Base-by-base conservation (phyloP, 2,888 invertebrate genomes). In the Habrosyne pyritoides region DNA sequence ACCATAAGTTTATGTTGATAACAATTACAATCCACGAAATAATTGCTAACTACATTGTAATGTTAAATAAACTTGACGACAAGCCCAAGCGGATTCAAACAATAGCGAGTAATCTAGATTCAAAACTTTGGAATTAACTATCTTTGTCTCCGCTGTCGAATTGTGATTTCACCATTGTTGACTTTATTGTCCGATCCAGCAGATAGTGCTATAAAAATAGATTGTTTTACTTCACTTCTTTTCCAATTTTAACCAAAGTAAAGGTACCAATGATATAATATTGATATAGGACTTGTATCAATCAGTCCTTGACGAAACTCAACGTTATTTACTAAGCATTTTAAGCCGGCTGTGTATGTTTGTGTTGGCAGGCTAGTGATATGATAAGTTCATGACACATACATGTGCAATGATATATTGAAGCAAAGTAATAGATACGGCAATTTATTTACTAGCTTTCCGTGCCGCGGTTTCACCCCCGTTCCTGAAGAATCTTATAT, bases 311-410 rank as follows among this genome's bases (percentile, higher is more conserved):
- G 71, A 67, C 64, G 60, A 56, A 66, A 58, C 63, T 66, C 66
- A 55, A 65, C 65, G 60, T 42, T 77, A 72, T 77, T 79, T 75
- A 74, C 70, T 67, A 56, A 72, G 65, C 59, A 68, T 68, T 74
- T 73, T 58, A 67, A 74, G 68, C 67, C 63, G 61, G 61, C 63
- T 63, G 69, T 63, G 57, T 61, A 71, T 79, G 67, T 79, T 79
- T 78, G 75, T 76, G 73, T 79, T 74, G 73, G 79, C 75, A 69
- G 73, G 66, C 68, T 50, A 75, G 61, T 66, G 78, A 77, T 78
- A 74, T 75, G 79, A 79, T 79, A 79, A 77, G 63, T 71, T 67
- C 59, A 57, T 68, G 60, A 60, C 59, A 53, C 21, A 51, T 18
- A 48, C 57, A 57, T 46, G 53, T 52, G 57, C 30, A 49, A 28